Conservation (phyloP, 2,797 vertebrate genomes). For the Lophura swinhoii region DNA sequence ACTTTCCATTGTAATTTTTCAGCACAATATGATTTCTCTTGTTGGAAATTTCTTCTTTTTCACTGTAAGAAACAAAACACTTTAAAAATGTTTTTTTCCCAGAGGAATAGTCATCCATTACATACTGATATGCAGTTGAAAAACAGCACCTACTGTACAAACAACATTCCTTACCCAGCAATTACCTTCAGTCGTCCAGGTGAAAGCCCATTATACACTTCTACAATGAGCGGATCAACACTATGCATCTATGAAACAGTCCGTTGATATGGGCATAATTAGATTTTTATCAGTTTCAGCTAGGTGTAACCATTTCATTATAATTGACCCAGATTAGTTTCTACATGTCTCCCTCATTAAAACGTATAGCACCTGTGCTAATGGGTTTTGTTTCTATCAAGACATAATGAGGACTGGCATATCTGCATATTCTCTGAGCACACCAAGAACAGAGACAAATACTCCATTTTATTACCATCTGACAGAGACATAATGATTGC, state of each 20-base stretch:
- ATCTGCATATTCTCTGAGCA: slow-evolving; percentile 69
- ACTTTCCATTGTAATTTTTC: not conserved
- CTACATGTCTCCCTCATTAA: slow-evolving; percentile 76
- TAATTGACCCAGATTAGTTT: slow-evolving; percentile 76
- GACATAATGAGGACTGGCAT: slow-evolving; percentile 78
- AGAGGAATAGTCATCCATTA: not conserved
- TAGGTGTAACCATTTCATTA: slow-evolving; percentile 68
- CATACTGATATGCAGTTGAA: not conserved
- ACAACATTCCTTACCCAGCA: not conserved
- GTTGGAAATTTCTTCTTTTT: not conserved
- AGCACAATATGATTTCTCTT: not conserved
- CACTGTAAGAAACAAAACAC: not conserved
- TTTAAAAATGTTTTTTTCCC: not conserved
- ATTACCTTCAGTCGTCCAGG: not conserved
- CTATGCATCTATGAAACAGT: slow-evolving; percentile 7
- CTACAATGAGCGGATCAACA: not conserved
- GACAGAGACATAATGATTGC: slow-evolving; percentile 80
- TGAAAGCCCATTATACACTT: not conserved
- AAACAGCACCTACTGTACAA: not conserved
- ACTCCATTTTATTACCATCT: slow-evolving; percentile 76
- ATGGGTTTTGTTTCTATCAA: slow-evolving; percentile 79
- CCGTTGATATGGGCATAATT: slow-evolving; percentile 53
- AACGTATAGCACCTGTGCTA: slow-evolving; percentile 73
- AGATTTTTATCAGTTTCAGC: slow-evolving; percentile 72
- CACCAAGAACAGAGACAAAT: slow-evolving; percentile 72